A percentile compares a stretch with the other conserved stretches of the same genome.
phyloP scores from a whole-genome alignment of 2,797 vertebrate genomes.

The Poecilia gillii region DNA sequence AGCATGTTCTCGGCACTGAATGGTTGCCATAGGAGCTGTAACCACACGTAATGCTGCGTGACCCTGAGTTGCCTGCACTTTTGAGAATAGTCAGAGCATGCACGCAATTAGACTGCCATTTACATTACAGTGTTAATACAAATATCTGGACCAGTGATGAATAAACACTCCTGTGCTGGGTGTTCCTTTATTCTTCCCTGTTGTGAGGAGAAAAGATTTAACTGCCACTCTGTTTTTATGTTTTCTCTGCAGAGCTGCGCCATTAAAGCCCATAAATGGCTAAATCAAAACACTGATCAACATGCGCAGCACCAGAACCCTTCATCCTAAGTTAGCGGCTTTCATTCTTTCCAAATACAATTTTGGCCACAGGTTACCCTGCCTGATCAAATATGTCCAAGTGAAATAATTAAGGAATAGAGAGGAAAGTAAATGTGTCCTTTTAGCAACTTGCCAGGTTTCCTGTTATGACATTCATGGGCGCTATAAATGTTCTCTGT shows the following conservation, averaged over 20 bases:
- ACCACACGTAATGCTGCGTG: constrained; percentile 49
- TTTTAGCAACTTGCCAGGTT: background rate
- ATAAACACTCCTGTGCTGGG: background rate
- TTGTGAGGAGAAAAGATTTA: constrained; percentile 7
- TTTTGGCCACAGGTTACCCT: constrained; percentile 38
- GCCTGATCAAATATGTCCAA: constrained; percentile 41
- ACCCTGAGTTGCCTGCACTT: constrained; percentile 41
- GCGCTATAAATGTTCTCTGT: constrained; percentile 8
- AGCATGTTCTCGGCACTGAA: constrained; percentile 51
- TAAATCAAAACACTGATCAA: constrained; percentile 47
- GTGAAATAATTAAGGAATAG: constrained; percentile 37
- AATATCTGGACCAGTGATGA: background rate
- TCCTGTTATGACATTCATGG: constrained; percentile 5
- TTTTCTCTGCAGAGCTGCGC: background rate
- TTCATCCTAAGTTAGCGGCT: constrained; percentile 32
- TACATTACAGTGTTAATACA: constrained; percentile 22
- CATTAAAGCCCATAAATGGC: constrained; percentile 42
- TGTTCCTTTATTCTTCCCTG: constrained; percentile 2
- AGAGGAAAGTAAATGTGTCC: background rate
- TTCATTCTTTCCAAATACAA: constrained; percentile 54
- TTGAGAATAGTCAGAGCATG: constrained; percentile 17
- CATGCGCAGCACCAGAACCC: constrained; percentile 5
- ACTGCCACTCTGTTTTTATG: background rate
- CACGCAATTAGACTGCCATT: constrained; percentile 15
- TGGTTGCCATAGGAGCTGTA: constrained; percentile 64